Evolutionary conservation across 2,113 vertebrate species (phyloP).

Genomic region (Podocnemis expansa): DNA sequence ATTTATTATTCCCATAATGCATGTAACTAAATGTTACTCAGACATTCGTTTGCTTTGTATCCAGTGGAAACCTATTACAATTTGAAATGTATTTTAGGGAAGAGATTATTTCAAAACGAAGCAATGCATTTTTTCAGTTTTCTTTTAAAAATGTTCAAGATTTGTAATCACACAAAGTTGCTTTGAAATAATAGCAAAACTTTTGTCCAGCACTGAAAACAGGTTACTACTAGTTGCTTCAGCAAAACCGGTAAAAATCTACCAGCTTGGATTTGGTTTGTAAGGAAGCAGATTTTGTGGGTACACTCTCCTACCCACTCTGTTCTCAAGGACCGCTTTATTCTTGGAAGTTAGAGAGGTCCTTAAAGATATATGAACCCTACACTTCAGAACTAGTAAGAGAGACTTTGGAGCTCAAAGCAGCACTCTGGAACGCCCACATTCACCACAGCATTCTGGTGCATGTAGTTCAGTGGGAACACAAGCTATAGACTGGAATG

Average conservation of each 20-base stretch:
- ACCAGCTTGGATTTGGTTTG: neutral
- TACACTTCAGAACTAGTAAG: neutral
- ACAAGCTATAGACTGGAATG: too few species aligned
- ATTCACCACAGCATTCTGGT: neutral
- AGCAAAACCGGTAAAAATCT: neutral
- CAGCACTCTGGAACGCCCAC: neutral
- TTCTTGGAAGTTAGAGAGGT: neutral
- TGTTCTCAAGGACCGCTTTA: accelerated
- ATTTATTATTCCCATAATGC: neutral
- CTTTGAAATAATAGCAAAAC: neutral
- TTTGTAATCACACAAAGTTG: accelerated
- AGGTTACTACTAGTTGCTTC: neutral
- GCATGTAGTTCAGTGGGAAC: neutral
- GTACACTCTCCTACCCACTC: accelerated
- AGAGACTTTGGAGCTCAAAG: too few species aligned
- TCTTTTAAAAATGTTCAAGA: neutral
- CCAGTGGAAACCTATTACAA: constrained; percentile 36
- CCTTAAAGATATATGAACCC: accelerated
- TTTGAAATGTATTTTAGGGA: constrained; percentile 20
- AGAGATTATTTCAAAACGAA: neutral
- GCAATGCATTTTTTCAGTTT: neutral
- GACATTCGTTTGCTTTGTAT: constrained; percentile 37
- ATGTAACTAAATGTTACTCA: neutral
- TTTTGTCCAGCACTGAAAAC: neutral
- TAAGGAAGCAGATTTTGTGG: neutral